Base-by-base conservation (phyloP, 2,888 invertebrate species). In the Agonopterix arenella region DNA sequence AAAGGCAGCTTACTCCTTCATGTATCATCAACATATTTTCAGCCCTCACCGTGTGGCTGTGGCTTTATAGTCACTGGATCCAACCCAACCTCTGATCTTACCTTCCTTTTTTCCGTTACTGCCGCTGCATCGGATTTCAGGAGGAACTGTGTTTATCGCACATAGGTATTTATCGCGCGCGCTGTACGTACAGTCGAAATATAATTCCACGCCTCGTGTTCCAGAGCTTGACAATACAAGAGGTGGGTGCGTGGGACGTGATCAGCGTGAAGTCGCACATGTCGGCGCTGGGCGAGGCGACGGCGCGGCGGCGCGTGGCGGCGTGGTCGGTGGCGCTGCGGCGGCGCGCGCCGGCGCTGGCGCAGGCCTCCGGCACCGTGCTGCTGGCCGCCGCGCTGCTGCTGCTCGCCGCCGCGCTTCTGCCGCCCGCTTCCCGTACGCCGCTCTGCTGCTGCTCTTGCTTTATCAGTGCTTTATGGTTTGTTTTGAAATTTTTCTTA, bases 381-480 rank as follows among this genome's bases (percentile, higher is more conserved):
- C 61, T 80, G 50, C 45, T 61, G 28, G 64, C 73, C 18, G 60
- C 60, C 10, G 56, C 61, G 52, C 53, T 77, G 56, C 56, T 76
- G 64, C 65, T 84, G 60, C 42, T 58, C 10, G 68, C 76, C 9
- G 76, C 78, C 8, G 56, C 67, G 4, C 53, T 72, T 44, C 62
- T 78, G 63, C 78, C 77, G 47, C 78, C 73, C 7, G 55, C 57
- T 16, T 59, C 58, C 44, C 68, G 84, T 0, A 59, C 75, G 9
- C 71, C 84, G 46, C 71, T 84, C n/a, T 79, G 76, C 10, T 83
- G 79, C 1, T 63, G 68, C 43, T 76, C 84, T 1, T 71, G 85
- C 0, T 68, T 83, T 50, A 68, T 63, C 4, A 63, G 78, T 1
- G 69, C 81, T 0, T 54, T 84, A 0, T 86, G 84, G 86, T 84